A percentile compares a stretch with the other conserved stretches of the same genome.
Evolutionary conservation across 2,797 vertebrate genomes (phyloP).

Genomic region (Limnodromus scolopaceus): DNA sequence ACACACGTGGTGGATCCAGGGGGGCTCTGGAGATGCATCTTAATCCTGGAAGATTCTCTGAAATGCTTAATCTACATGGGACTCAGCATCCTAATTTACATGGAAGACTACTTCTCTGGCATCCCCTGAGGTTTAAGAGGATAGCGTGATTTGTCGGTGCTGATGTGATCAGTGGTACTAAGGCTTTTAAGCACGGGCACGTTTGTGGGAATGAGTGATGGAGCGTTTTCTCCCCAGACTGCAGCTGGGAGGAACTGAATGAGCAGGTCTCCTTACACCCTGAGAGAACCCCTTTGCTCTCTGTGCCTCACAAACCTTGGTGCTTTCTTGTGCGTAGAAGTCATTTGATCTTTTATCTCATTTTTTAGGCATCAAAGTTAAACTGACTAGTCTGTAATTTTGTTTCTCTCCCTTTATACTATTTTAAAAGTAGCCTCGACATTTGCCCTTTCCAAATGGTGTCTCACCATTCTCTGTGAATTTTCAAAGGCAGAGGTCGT

Average conservation of each 20-base stretch:
- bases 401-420: neutral
- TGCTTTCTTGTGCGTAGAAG: neutral
- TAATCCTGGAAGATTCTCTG: neutral
- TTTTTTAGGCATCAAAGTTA: neutral
- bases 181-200: fast-evolving
- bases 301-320: fast-evolving
- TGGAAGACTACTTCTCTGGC: neutral
- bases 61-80: neutral
- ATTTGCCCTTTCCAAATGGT: neutral
- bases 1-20: fast-evolving
- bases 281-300: neutral
- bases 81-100: neutral
- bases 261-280: neutral
- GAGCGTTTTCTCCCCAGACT: neutral
- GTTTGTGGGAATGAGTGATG: neutral
- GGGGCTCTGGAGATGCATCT: neutral
- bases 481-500: neutral
- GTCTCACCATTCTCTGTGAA: neutral
- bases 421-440: neutral
- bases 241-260: neutral
- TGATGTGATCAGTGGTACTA: neutral
- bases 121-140: neutral
- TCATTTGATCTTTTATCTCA: neutral
- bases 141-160: neutral
- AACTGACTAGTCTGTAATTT: neutral